These are phyloP conservation scores for Andrena flavipes DNA, from an alignment of 2,888 invertebrate species.

Conservation along the genomic window DNA sequence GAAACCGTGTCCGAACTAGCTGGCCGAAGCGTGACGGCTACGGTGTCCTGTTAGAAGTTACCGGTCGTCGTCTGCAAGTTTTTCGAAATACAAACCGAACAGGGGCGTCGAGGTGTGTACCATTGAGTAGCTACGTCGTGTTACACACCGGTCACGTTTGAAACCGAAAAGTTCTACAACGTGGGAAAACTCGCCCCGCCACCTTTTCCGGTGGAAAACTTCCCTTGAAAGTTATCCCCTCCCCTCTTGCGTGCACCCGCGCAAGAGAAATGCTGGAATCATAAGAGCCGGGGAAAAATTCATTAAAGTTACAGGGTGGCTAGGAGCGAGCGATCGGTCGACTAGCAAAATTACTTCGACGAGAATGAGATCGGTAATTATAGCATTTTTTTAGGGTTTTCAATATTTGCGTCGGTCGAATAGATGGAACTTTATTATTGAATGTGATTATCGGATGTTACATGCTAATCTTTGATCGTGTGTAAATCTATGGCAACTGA, in stretches of 20 bases:
- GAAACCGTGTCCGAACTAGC: slow-evolving; percentile 5
- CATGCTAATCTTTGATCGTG: not conserved
- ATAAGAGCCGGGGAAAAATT: not conserved
- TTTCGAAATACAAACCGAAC: slow-evolving; percentile 48
- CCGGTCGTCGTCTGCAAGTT: slow-evolving; percentile 27
- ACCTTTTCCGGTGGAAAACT: slow-evolving; percentile 6
- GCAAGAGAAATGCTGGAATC: slow-evolving; percentile 3
- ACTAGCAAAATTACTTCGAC: not conserved
- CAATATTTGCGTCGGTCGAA: not conserved
- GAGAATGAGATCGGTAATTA: not conserved
- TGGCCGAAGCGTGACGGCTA: slow-evolving; percentile 18
- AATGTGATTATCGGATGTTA: not conserved
- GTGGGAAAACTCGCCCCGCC: slow-evolving; percentile 7
- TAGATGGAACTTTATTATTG: not conserved
- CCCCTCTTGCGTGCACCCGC: not conserved
- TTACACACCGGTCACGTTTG: slow-evolving; percentile 56
- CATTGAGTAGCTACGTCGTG: slow-evolving; percentile 25
- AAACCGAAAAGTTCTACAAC: slow-evolving; percentile 52
- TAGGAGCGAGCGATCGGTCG: not conserved
- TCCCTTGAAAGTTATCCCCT: slow-evolving; percentile 6
- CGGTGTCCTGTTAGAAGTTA: slow-evolving; percentile 49
- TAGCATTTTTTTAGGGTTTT: not conserved
- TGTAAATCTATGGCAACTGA: not conserved
- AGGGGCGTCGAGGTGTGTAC: not conserved
- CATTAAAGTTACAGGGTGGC: not conserved